Evolutionary conservation across 2,888 invertebrate genomes (phyloP).

Genomic region (Scotopteryx bipunctaria): DNA sequence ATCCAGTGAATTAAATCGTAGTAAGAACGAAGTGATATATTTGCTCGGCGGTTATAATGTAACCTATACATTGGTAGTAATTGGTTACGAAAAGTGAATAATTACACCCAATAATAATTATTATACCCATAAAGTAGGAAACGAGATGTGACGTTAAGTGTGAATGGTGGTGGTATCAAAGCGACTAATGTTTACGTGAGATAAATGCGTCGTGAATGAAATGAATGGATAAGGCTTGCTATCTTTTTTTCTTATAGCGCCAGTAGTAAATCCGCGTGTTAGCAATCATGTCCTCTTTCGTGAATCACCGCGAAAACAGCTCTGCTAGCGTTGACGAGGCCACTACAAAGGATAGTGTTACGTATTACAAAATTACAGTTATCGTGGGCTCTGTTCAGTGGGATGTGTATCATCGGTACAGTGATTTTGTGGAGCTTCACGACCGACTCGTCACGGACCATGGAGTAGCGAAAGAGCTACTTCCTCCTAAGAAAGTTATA

Average conservation of each 20-base stretch:
- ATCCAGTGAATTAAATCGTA: too few species aligned
- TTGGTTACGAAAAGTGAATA: too few species aligned
- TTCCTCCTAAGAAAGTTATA: constrained; percentile 97
- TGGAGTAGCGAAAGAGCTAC: constrained; percentile 91
- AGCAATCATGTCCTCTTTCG: constrained; percentile 88
- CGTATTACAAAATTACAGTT: constrained; percentile 88
- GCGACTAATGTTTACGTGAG: background rate
- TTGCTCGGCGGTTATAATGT: too few species aligned
- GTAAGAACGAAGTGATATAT: too few species aligned
- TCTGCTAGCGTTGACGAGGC: constrained; percentile 86
- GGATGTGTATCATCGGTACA: constrained; percentile 94
- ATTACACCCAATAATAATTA: too few species aligned
- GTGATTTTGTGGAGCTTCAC: constrained; percentile 94
- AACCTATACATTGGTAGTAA: too few species aligned
- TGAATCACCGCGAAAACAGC: constrained; percentile 86
- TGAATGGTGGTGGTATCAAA: too few species aligned
- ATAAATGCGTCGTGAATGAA: background rate
- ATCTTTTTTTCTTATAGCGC: too few species aligned
- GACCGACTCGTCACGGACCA: constrained; percentile 91
- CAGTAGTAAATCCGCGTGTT: constrained; percentile 1
- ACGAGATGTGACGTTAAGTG: too few species aligned
- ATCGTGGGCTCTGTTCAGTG: constrained; percentile 89
- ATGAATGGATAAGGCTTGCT: background rate
- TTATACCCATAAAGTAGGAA: too few species aligned
- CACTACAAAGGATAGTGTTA: constrained; percentile 86